phyloP scores from a whole-genome alignment of 2,888 invertebrate species.

The Helleia helle region DNA sequence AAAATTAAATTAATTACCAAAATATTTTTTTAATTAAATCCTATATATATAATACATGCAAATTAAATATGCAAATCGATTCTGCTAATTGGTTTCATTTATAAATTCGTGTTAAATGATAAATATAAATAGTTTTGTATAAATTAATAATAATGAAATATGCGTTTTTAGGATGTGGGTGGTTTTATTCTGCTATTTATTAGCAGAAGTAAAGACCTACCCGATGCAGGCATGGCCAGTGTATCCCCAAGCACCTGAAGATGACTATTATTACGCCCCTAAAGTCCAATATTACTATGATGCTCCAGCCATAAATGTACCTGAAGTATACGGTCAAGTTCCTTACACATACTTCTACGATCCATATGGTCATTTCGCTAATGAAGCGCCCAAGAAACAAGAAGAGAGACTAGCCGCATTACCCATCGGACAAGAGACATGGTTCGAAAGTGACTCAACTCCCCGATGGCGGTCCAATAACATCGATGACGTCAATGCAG shows the following conservation, averaged over 20 bases:
- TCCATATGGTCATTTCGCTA: conserved; percentile 66
- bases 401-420: conserved; percentile 75
- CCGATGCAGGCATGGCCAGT: conserved; percentile 60
- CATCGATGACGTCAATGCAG: conserved; percentile 73
- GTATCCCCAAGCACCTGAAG: conserved; percentile 67
- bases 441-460: conserved; percentile 73
- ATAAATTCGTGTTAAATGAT: too few species aligned
- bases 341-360: conserved; percentile 62
- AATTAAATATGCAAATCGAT: too few species aligned
- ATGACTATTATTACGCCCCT: conserved; percentile 73
- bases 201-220: conserved; percentile 56
- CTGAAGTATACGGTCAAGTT: conserved; percentile 53
- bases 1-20: too few species aligned
- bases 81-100: too few species aligned
- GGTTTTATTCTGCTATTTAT: conserved; percentile 62
- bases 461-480: conserved; percentile 57
- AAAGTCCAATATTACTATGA: conserved; percentile 66
- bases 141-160: conserved; percentile 13
- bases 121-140: too few species aligned
- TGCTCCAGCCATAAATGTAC: conserved; percentile 40
- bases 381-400: conserved; percentile 76
- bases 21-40: too few species aligned
- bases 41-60: too few species aligned
- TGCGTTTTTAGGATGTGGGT: conserved; percentile 47
- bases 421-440: conserved; percentile 79